Evolutionary conservation across 2,797 vertebrate genomes (phyloP).

Genomic region (Capromys pilorides): DNA sequence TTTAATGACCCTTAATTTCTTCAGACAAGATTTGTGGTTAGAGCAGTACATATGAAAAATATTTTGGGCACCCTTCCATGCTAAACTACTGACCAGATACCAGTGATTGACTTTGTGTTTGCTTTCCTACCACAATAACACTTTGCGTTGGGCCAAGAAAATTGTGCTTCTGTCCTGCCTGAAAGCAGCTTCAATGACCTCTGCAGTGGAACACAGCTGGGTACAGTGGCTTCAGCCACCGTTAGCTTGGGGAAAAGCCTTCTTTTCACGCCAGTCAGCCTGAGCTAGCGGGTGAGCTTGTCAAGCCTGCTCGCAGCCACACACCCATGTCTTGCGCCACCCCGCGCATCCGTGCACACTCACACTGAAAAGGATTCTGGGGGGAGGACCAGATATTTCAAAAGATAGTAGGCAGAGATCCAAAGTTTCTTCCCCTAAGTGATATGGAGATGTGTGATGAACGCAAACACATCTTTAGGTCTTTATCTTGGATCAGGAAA

Average conservation of each 20-base stretch:
- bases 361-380: background rate
- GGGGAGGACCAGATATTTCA: background rate
- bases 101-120: background rate
- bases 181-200: background rate
- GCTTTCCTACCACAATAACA: background rate
- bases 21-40: background rate
- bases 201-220: background rate
- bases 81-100: background rate
- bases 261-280: background rate
- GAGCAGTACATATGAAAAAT: background rate
- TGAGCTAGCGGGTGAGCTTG: background rate
- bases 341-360: background rate
- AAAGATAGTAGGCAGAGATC: background rate
- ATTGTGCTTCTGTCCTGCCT: background rate
- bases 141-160: background rate
- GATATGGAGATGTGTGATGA: background rate
- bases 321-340: too few relatives aligned
- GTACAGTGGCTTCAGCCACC: background rate
- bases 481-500: background rate
- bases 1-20: background rate
- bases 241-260: background rate
- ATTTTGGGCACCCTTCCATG: background rate
- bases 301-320: background rate
- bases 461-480: background rate
- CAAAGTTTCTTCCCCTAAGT: conserved; percentile 1